Evolutionary conservation across 2,888 invertebrate species (phyloP), one percentile per base, ranked within the genome.

Genomic region (Nomada ferruginata): DNA sequence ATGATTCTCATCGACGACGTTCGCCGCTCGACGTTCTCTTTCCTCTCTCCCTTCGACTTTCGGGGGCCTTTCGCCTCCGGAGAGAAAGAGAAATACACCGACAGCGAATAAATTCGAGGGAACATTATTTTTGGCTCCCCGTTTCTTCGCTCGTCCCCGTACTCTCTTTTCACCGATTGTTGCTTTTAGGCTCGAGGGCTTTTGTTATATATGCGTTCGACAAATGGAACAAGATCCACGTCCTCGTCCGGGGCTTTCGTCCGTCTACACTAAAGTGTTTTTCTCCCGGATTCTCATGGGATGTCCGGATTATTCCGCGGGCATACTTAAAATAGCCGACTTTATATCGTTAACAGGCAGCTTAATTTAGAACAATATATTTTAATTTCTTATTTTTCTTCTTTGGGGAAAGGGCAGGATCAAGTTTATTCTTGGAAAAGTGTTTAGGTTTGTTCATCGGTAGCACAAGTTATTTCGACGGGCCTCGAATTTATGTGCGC

Each of bases 91-190:
- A 9, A 42, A 26, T 26, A 47, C 7, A 44, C 44, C 29, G 29
- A 29, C 72, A 69, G 50, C 64, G 59, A 80, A 75, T 75, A 75
- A 80, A 82, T 75, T 80, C 53, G 47, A 60, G 55, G 55, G 69
- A 57, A 66, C 61, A 80, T 70, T 80, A 80, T 80, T 75, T 80
- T 80, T 74, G 74, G 69, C 65, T 53, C 52, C 53, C 26, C 52
- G 29, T 59, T 29, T 57, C 20, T 52, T 57, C 29, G 26, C 59
- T 10, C 42, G 23, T 10, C 10, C 23, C 10, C 23, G n/a, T 52
- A 59, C 70, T 60, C 20, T 60, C 47, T 57, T 76, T 70, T 53
- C n/a, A 15, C 20, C 55, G 61, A 76, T 71, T 64, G 63, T 76
- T 71, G 50, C 23, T 63, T 63, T 70, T 23, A 23, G 55, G 18